Conservation (phyloP, 1,140 invertebrate genomes). For the Cotesia glomerata region DNA sequence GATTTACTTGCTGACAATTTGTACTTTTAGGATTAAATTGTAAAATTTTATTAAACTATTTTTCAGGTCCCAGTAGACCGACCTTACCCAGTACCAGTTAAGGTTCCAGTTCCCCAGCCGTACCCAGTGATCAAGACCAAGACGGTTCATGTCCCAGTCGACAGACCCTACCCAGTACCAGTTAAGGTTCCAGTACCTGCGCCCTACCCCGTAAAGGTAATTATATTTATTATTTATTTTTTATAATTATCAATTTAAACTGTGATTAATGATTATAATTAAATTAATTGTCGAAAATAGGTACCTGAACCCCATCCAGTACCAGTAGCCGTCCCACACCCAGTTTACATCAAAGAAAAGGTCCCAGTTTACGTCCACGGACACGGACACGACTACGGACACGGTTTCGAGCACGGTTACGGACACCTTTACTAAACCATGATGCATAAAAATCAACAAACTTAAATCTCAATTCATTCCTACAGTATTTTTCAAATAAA, state of each 20-base stretch:
- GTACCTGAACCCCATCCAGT: conserved; percentile 32
- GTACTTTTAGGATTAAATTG: too few species aligned
- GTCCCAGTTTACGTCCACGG: conserved; percentile 33
- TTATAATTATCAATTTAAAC: background rate
- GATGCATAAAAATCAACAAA: background rate
- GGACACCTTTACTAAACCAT: conserved; percentile 19
- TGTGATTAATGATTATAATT: background rate
- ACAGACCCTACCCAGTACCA: conserved; percentile 54
- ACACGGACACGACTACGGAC: conserved; percentile 20
- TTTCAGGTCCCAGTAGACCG: conserved; percentile 56
- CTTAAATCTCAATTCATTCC: background rate
- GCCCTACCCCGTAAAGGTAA: conserved; percentile 59
- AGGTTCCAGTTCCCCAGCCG: conserved; percentile 55
- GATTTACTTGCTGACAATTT: too few species aligned
- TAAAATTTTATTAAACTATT: background rate
- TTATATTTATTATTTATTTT: conserved; percentile 6
- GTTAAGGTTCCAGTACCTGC: conserved; percentile 56
- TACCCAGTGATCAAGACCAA: conserved; percentile 58
- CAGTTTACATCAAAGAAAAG: conserved; percentile 26
- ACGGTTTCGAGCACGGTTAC: conserved; percentile 31
- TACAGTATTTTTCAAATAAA: background rate
- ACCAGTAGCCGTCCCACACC: conserved; percentile 45
- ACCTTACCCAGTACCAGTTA: conserved; percentile 53
- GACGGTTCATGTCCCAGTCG: conserved; percentile 55
- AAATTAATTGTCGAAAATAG: background rate